Evolutionary conservation across 2,888 invertebrate species (phyloP).

Genomic region (Tetragnatha montana): DNA sequence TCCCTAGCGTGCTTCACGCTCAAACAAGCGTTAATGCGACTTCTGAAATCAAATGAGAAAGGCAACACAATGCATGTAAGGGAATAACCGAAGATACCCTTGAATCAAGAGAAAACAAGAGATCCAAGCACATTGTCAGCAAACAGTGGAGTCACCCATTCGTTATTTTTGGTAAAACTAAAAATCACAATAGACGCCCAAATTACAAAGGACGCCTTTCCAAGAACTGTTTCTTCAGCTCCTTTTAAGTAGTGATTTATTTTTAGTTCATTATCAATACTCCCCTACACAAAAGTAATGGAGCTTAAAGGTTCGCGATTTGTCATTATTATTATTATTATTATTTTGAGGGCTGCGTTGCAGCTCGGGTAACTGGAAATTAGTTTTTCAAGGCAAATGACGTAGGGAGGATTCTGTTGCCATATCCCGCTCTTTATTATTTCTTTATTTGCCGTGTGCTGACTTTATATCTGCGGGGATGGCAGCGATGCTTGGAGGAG

Average conservation of each 20-base stretch:
- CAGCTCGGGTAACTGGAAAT: not conserved
- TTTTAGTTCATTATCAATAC: not conserved
- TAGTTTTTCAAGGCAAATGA: not conserved
- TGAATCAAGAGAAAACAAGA: not conserved
- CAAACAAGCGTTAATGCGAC: not conserved
- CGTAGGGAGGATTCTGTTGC: not conserved
- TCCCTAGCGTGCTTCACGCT: not conserved
- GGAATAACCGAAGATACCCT: not conserved
- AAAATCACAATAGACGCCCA: not conserved
- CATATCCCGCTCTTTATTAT: not conserved
- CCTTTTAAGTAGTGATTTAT: not conserved
- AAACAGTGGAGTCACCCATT: not conserved
- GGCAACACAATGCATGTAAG: not conserved
- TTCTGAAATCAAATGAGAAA: not conserved
- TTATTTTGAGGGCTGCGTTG: not conserved
- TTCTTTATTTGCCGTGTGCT: slow-evolving; percentile 28
- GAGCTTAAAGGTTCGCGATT: not conserved
- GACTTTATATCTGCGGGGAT: slow-evolving; percentile 32
- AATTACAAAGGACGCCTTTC: not conserved
- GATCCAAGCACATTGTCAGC: not conserved
- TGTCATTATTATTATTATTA: not conserved
- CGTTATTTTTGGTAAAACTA: not conserved
- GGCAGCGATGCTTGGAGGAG: slow-evolving; percentile 24
- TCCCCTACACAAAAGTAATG: not conserved
- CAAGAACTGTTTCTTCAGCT: not conserved